Evolutionary conservation across 2,113 vertebrate species (phyloP).

Genomic region (Muntiacus muntjak): DNA sequence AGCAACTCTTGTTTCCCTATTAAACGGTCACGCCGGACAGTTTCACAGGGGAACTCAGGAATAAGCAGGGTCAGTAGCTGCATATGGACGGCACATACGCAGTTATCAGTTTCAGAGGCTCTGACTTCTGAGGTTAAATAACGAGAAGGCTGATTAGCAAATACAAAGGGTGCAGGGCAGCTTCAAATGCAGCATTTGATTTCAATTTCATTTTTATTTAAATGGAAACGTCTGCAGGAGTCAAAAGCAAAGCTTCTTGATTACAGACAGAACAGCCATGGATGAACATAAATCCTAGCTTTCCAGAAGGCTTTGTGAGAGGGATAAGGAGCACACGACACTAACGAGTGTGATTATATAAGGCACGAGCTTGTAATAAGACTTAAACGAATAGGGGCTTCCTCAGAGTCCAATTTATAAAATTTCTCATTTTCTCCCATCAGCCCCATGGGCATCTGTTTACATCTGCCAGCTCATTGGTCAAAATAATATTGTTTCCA

Average conservation of each 20-base stretch:
- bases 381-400: not conserved
- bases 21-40: not conserved
- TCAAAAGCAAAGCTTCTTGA: conserved; percentile 48
- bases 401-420: conserved; percentile 28
- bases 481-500: not conserved
- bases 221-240: conserved; percentile 58
- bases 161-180: not conserved
- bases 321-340: not conserved
- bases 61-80: not conserved
- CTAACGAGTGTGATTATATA: not conserved
- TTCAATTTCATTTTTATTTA: conserved; percentile 65
- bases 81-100: not conserved
- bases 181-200: conserved; percentile 52
- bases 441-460: not conserved
- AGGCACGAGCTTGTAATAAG: conserved; percentile 39
- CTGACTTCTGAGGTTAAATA: conserved; percentile 53
- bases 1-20: not conserved
- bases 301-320: conserved; percentile 35
- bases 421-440: conserved; percentile 17
- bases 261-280: conserved; percentile 24
- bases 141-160: conserved; percentile 34
- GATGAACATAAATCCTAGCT: conserved; percentile 55
- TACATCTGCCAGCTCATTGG: not conserved
- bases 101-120: not conserved
- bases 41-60: not conserved